Evolutionary conservation across 2,888 invertebrate genomes (phyloP).

Genomic region (Caenorhabditis drosophilae): DNA sequence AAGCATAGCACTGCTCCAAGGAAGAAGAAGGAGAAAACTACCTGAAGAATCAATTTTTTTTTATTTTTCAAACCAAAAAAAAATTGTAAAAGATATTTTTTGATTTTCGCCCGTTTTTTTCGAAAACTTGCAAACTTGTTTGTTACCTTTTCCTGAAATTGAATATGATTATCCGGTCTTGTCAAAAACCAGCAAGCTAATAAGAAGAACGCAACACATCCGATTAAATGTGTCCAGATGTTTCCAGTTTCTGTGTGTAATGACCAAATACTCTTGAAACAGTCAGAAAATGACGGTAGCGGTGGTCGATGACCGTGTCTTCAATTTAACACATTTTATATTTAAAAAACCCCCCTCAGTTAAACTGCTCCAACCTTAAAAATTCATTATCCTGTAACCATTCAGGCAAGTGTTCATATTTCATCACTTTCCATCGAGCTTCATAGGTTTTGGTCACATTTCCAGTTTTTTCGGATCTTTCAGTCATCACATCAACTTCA

Average conservation of each 20-base stretch:
- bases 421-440: conserved; percentile 71
- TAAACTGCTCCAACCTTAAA: conserved; percentile 35
- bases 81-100: no score
- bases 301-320: conserved; percentile 87
- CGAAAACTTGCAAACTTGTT: background rate
- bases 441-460: conserved; percentile 56
- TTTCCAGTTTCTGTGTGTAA: conserved; percentile 99
- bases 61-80: no score
- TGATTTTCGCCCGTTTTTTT: background rate
- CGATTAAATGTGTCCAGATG: conserved; percentile 94
- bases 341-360: background rate
- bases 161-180: conserved; percentile 80
- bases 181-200: conserved; percentile 85
- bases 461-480: conserved; percentile 53
- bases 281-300: conserved; percentile 92
- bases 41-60: conserved; percentile 12
- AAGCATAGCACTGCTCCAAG: conserved; percentile 93
- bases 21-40: conserved; percentile 90
- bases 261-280: conserved; percentile 95
- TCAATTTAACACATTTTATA: background rate
- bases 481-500: conserved; percentile 59
- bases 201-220: conserved; percentile 73
- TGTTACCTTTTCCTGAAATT: conserved; percentile 86
- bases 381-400: conserved; percentile 80
- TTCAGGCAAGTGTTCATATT: conserved; percentile 83